A percentile compares a stretch with the other conserved stretches of the same genome.
Conservation (phyloP, 2,113 vertebrate species). For the Scartelaos histophorus region DNA sequence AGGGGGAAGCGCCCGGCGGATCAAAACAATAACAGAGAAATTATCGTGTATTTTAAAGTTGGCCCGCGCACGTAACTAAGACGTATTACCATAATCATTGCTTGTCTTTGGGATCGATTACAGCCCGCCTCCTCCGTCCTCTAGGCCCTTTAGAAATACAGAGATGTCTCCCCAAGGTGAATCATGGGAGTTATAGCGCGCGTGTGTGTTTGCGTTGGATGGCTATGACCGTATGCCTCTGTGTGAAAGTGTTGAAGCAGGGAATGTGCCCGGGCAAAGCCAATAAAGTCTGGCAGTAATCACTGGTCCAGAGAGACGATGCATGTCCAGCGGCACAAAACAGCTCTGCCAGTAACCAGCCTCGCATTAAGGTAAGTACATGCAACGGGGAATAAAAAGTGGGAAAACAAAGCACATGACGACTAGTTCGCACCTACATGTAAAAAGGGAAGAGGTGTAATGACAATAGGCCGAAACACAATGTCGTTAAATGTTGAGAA, state of each 20-base stretch:
- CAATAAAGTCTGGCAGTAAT: slow-evolving; percentile 59
- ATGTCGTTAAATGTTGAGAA: background rate
- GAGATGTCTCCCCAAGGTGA: slow-evolving; percentile 58
- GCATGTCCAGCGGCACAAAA: slow-evolving; percentile 45
- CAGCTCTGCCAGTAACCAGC: slow-evolving; percentile 32
- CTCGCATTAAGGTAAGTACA: slow-evolving; percentile 45
- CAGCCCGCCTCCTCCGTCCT: slow-evolving; percentile 32
- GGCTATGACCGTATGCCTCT: slow-evolving; percentile 8
- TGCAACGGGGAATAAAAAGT: slow-evolving; percentile 34
- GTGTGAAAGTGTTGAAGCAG: slow-evolving; percentile 12
- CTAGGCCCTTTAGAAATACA: slow-evolving; percentile 49
- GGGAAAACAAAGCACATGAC: slow-evolving; percentile 45
- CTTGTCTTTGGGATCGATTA: slow-evolving; percentile 55
- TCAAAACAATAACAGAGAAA: slow-evolving; percentile 42
- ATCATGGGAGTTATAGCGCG: slow-evolving; percentile 4
- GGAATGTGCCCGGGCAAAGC: slow-evolving; percentile 40
- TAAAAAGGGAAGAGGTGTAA: background rate
- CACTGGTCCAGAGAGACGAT: slow-evolving; percentile 32
- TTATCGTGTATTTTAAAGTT: slow-evolving; percentile 36
- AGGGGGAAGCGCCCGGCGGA: background rate
- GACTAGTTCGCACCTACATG: slow-evolving; percentile 42
- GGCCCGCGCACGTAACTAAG: slow-evolving; percentile 47
- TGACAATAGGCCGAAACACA: background rate
- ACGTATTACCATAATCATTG: slow-evolving; percentile 58
- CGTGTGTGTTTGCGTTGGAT: background rate